Conservation (phyloP, 53 echinoderm and acorn worm genomes). For the Actinopyga echinites region DNA sequence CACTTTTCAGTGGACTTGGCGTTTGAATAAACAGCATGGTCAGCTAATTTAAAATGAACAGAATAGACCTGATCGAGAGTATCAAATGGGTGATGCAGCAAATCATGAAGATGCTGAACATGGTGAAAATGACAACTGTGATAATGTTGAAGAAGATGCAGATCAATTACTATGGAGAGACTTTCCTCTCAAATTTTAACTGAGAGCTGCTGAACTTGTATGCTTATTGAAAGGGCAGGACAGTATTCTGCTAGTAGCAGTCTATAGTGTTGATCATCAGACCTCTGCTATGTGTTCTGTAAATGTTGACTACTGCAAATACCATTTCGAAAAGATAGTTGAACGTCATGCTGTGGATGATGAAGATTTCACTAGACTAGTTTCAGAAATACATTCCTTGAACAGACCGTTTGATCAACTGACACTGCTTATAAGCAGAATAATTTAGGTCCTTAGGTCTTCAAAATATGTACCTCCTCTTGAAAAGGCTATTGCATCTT, state of each 20-base stretch:
- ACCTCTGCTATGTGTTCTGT: constrained; percentile 33
- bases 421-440: constrained; percentile 47
- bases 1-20: constrained; percentile 24
- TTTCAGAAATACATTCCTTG: constrained; percentile 24
- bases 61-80: too few relatives aligned
- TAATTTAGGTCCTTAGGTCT: constrained; percentile 32
- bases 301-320: constrained; percentile 37
- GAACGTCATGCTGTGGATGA: constrained; percentile 36
- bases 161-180: too few relatives aligned
- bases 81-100: too few relatives aligned
- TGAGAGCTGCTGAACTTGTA: constrained; percentile 21
- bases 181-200: background rate
- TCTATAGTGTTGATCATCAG: constrained; percentile 7
- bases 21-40: background rate
- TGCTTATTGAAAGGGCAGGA: constrained; percentile 18
- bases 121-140: too few relatives aligned
- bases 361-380: constrained; percentile 17
- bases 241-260: constrained; percentile 26
- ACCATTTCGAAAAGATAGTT: constrained; percentile 15
- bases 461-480: constrained; percentile 42
- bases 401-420: constrained; percentile 38
- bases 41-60: too few relatives aligned
- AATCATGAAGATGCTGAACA: too few relatives aligned
- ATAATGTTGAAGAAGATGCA: too few relatives aligned
- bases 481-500: constrained; percentile 31